These are phyloP conservation scores for Littorina saxatilis DNA, from an alignment of 1,140 invertebrate genomes.

Conservation along the genomic window DNA sequence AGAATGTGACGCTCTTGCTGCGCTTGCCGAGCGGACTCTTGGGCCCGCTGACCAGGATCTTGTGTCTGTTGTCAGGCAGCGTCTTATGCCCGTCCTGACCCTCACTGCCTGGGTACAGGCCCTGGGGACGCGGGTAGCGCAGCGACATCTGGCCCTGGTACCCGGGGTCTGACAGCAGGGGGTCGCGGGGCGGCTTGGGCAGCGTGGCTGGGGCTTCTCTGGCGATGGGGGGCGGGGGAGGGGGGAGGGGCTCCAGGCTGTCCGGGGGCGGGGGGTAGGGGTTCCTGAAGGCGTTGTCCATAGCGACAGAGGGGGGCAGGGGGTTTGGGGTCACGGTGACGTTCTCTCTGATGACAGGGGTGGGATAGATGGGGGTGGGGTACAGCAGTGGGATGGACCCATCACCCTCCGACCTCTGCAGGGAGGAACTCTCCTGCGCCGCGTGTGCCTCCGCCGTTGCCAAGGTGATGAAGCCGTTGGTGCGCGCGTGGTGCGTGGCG, in stretches of 20 bases:
- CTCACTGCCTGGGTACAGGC: slow-evolving; percentile 29
- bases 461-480: slow-evolving; percentile 41
- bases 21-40: slow-evolving; percentile 49
- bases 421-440: no score
- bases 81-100: slow-evolving; percentile 52
- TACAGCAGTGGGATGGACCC: background rate
- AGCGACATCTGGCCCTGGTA: slow-evolving; percentile 42
- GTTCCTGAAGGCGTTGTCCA: background rate
- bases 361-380: background rate
- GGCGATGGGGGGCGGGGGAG: slow-evolving; percentile 21
- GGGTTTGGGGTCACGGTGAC: background rate
- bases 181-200: slow-evolving; percentile 18
- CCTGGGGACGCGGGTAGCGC: slow-evolving; percentile 28
- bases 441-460: slow-evolving; percentile 10
- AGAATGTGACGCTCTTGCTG: slow-evolving; percentile 69
- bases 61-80: slow-evolving; percentile 39
- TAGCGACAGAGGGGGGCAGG: slow-evolving; percentile 2
- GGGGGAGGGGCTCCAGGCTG: background rate
- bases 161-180: slow-evolving; percentile 40
- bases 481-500: slow-evolving; percentile 17
- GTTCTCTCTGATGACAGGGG: background rate
- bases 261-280: background rate
- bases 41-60: slow-evolving; percentile 45
- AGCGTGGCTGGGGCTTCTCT: no score
- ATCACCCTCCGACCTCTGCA: background rate